These are phyloP conservation scores for Leptura quadrifasciata DNA, from an alignment of 2,888 invertebrate species.

Conservation along the genomic window DNA sequence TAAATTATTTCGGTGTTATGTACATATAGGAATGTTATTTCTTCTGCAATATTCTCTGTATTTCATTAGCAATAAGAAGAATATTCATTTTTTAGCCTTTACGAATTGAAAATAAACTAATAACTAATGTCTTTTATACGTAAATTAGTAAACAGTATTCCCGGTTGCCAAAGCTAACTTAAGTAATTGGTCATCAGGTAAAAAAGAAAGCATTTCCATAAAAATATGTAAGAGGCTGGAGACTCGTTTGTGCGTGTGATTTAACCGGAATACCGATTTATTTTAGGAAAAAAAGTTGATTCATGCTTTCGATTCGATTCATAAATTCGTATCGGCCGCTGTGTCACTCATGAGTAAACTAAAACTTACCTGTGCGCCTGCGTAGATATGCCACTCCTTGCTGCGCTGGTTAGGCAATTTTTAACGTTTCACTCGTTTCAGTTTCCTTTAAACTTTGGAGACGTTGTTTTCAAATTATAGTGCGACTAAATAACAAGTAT, in stretches of 20 bases:
- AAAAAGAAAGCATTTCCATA: neutral
- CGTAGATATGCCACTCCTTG: constrained; percentile 38
- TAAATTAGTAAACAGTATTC: too few relatives aligned
- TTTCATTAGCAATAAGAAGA: too few relatives aligned
- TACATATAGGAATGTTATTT: too few relatives aligned
- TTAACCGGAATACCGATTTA: constrained; percentile 15
- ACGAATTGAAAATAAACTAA: too few relatives aligned
- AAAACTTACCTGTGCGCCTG: constrained; percentile 23
- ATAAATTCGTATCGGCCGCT: constrained; percentile 35
- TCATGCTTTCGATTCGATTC: constrained; percentile 33
- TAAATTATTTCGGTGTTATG: too few relatives aligned
- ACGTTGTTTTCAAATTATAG: neutral
- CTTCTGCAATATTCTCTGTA: too few relatives aligned
- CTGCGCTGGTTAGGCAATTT: constrained; percentile 38
- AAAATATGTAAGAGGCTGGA: neutral
- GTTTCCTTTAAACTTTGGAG: constrained; percentile 15
- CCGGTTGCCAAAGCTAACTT: too few relatives aligned
- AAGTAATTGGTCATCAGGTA: too few relatives aligned
- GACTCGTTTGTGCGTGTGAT: neutral
- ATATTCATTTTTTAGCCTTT: too few relatives aligned
- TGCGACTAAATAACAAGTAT: neutral
- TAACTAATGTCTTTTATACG: too few relatives aligned
- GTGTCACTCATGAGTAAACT: constrained; percentile 7
- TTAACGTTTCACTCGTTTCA: constrained; percentile 19
- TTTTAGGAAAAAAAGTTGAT: constrained; percentile 36